A percentile compares a stretch with the other conserved stretches of the same genome.
phyloP scores from a whole-genome alignment of 2,797 vertebrate genomes.

The Scyliorhinus canicula region DNA sequence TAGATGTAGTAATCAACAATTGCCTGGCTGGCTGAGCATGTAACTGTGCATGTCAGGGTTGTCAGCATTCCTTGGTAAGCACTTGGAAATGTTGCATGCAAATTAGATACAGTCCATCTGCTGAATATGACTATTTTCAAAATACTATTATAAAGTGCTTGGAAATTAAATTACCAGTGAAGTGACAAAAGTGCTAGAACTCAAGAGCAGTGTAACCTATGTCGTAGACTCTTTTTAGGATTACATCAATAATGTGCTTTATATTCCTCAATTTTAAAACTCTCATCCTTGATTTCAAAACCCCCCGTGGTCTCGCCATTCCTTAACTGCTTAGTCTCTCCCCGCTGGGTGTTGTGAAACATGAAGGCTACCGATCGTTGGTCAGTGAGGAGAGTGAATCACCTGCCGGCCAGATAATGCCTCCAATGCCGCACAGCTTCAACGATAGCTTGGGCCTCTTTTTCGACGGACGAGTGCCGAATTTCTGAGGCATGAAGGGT shows the following conservation, averaged over 20 bases:
- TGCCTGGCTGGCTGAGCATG: background rate
- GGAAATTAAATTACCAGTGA: background rate
- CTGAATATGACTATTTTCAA: constrained; percentile 20
- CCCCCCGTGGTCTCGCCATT: no score
- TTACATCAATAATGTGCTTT: background rate
- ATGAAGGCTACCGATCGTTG: no score
- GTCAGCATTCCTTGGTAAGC: background rate
- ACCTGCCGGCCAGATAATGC: no score
- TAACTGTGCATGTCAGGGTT: constrained; percentile 5
- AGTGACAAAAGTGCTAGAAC: background rate
- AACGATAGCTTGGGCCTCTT: no score
- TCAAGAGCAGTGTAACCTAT: background rate
- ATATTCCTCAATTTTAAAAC: background rate
- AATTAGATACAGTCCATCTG: background rate
- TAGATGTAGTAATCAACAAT: constrained; percentile 2
- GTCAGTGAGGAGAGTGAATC: no score
- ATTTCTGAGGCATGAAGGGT: no score
- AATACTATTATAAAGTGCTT: background rate
- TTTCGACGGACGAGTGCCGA: no score
- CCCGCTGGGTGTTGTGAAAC: no score
- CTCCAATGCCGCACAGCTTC: no score
- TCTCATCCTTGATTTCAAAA: background rate
- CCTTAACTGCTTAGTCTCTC: background rate
- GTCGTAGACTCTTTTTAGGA: background rate
- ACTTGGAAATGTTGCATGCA: background rate